phyloP scores from a whole-genome alignment of 2,113 vertebrate species.

The Pipa parva region DNA sequence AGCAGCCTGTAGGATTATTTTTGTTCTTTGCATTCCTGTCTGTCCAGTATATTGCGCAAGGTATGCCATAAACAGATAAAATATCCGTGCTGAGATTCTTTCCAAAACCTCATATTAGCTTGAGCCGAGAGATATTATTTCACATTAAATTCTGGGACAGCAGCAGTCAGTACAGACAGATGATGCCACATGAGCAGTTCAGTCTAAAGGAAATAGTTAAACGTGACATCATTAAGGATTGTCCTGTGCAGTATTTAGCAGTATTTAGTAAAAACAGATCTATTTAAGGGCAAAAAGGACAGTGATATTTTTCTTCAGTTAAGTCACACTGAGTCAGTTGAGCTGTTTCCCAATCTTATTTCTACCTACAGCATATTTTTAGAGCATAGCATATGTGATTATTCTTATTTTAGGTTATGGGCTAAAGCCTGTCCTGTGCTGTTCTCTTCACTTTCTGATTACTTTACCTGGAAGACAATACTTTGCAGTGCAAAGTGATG shows the following conservation, averaged over 20 bases:
- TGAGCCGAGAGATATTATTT: slow-evolving; percentile 15
- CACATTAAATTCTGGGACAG: slow-evolving; percentile 16
- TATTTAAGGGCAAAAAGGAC: not conserved
- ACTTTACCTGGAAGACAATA: too few species aligned
- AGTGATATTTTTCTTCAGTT: too few species aligned
- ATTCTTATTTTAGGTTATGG: too few species aligned
- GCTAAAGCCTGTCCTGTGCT: too few species aligned
- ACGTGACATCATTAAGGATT: not conserved
- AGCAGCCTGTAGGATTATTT: slow-evolving; percentile 25
- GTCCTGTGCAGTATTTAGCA: not conserved
- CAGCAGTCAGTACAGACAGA: not conserved
- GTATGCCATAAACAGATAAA: slow-evolving; percentile 38
- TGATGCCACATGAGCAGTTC: not conserved
- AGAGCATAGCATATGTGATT: too few species aligned
- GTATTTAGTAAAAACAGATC: not conserved
- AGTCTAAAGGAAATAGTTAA: not conserved
- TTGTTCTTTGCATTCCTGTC: slow-evolving; percentile 21
- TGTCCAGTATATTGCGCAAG: slow-evolving; percentile 40
- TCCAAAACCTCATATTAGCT: slow-evolving; percentile 30
- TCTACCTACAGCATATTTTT: too few species aligned
- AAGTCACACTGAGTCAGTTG: too few species aligned
- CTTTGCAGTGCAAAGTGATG: too few species aligned
- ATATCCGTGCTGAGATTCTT: slow-evolving; percentile 32
- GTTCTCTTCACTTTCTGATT: too few species aligned
- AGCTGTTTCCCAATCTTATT: too few species aligned